Conservation (phyloP, 2,113 vertebrate genomes). For the Chaetops frenatus region DNA sequence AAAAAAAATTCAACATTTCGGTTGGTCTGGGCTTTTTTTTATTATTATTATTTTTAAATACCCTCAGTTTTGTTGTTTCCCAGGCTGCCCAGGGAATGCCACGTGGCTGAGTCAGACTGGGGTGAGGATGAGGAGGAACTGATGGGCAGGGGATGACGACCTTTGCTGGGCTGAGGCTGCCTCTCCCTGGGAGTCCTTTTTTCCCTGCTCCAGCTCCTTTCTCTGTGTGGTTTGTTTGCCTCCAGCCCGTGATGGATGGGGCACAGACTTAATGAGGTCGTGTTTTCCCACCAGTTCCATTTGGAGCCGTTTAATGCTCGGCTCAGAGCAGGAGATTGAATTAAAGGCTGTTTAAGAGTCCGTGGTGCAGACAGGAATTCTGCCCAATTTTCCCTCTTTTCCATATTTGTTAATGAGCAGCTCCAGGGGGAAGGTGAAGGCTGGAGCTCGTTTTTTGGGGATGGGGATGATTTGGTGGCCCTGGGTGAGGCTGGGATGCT, state of each 20-base stretch:
- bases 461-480: background rate
- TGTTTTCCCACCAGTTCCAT: conserved; percentile 34
- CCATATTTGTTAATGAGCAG: background rate
- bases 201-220: background rate
- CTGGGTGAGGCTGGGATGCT: background rate
- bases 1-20: background rate
- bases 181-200: background rate
- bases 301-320: background rate
- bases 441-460: background rate
- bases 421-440: background rate
- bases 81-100: background rate
- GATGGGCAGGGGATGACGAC: background rate
- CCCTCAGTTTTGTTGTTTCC: background rate
- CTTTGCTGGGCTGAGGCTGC: background rate
- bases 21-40: background rate
- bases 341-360: background rate
- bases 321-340: background rate
- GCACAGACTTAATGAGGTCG: conserved; percentile 20
- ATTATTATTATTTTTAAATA: background rate
- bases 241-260: background rate
- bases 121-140: background rate
- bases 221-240: background rate
- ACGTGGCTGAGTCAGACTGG: background rate
- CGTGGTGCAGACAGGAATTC: background rate
- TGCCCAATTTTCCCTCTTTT: background rate